Evolutionary conservation across 2,888 invertebrate species (phyloP).

Genomic region (Agrochola lota): DNA sequence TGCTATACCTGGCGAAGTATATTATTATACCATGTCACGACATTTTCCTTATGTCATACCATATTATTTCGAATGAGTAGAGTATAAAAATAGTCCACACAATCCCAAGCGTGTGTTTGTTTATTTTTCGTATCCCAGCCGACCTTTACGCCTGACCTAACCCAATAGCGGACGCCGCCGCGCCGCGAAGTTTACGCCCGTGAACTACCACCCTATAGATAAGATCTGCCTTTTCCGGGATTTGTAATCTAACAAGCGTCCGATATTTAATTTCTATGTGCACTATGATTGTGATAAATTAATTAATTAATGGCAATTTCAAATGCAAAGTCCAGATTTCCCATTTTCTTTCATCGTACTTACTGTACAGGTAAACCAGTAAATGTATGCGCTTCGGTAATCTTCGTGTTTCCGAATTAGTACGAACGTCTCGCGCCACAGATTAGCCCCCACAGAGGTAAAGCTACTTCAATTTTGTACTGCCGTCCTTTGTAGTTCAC

Average conservation of each 20-base stretch:
- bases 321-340: no score
- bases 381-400: neutral
- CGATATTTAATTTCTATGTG: neutral
- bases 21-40: no score
- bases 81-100: neutral
- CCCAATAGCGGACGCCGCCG: slow-evolving; percentile 1
- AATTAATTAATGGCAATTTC: no score
- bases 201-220: slow-evolving; percentile 3
- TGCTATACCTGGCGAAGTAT: no score
- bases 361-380: neutral
- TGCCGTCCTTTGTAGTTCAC: no score
- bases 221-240: slow-evolving; percentile 14
- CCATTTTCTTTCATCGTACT: no score
- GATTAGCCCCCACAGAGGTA: neutral
- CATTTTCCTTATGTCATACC: no score
- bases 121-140: neutral
- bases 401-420: neutral
- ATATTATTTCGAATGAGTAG: no score
- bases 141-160: slow-evolving; percentile 23
- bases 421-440: neutral
- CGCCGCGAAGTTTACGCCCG: neutral
- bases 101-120: neutral
- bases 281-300: neutral
- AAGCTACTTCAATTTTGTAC: no score
- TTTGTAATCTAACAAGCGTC: neutral